Base-by-base conservation (phyloP, 23 tunicate genomes). In the Aplidium turbinatum region DNA sequence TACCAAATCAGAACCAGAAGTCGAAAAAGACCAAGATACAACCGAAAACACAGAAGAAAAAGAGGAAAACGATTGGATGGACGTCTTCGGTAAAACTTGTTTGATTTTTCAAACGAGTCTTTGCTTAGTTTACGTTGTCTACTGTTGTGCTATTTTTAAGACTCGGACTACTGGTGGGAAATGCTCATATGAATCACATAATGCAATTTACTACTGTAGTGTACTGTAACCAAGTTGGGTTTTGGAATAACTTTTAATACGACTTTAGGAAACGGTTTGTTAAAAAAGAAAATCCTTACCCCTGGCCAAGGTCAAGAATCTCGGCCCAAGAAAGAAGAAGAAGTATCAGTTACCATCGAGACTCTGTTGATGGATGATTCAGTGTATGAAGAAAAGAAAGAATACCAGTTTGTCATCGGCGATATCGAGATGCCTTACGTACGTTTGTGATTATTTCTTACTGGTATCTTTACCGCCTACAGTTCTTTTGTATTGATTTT, bases 241-340 rank as follows among this genome's bases (percentile, higher is more conserved):
- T n/a, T n/a, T n/a, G 16, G 0, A 21, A 57, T 16, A 9, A 9
- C 13, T 9, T 9, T 42, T 42, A 16, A 42, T 9, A 42, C 16
- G 9, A 16, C 48, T 27, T 60, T 36, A 84, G 96, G 96, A 6
- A 89, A 89, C 62, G 80, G 84, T 30, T 47, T 82, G 26, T 69
- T 89, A 6, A 69, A 29, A 36, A 89, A 89, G 38, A 70, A 77
- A 58, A 48, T 70, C 19, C 0, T 89, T 0, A 22, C 3, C 4
- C 5, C 35, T 57, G 96, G 96, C 18, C 57, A 63, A 24, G 95
- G 95, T 5, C 11, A 2, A 38, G 52, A 57, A 16, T 26, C 75
- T 4, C 67, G 84, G 21, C 84, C 96, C 1, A 32, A 73, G 53
- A 38, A 70, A 47, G 80, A 76, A 1, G 72, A 89, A 70, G 96